Conservation (phyloP, 2,888 invertebrate genomes). For the Chrysina gloriosa region DNA sequence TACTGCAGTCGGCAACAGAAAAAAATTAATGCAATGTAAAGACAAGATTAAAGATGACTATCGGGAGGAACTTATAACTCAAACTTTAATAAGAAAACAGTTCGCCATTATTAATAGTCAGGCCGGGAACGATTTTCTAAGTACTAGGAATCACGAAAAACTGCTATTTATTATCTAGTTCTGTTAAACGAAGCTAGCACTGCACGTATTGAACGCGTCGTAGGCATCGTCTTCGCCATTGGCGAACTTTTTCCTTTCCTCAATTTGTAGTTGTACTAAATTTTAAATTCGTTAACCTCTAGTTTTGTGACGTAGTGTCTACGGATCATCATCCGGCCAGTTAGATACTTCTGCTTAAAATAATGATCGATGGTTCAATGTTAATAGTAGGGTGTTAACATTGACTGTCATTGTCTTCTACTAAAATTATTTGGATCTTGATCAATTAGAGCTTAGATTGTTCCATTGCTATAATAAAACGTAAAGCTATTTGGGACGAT, state of each 20-base stretch:
- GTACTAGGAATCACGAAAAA: conserved; percentile 61
- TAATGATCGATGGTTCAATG: no score
- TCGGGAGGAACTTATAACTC: conserved; percentile 62
- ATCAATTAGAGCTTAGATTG: no score
- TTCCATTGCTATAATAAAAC: no score
- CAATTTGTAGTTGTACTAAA: not conserved
- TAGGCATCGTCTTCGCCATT: not conserved
- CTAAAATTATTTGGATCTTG: no score
- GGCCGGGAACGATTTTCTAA: conserved; percentile 57
- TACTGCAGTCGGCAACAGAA: conserved; percentile 50
- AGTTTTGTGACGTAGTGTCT: no score
- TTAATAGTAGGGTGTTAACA: no score
- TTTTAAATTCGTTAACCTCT: not conserved
- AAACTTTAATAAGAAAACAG: conserved; percentile 65
- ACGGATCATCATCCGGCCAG: no score
- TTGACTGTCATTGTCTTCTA: no score
- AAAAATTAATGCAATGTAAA: conserved; percentile 61
- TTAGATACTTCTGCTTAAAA: no score
- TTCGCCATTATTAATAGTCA: conserved; percentile 62
- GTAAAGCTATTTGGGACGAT: no score
- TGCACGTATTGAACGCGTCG: not conserved
- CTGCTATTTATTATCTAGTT: conserved; percentile 55
- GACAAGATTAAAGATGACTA: conserved; percentile 66
- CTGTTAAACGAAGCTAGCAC: conserved; percentile 13
- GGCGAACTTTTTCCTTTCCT: not conserved